Conservation (phyloP, 2,888 invertebrate species). For the Abrostola triplasia region DNA sequence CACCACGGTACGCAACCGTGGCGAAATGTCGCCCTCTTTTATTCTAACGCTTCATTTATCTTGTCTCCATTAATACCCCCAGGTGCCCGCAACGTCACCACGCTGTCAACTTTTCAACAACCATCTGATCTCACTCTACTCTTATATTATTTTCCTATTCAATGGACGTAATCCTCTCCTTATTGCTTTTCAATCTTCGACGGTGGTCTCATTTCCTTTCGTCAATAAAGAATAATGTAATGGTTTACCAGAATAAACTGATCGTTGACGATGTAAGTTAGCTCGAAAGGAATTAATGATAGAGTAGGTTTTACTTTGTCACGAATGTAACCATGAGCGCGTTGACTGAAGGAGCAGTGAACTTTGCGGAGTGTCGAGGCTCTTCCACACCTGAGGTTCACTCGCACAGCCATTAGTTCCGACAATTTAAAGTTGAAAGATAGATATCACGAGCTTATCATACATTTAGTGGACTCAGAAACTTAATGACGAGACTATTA, state of each 20-base stretch:
- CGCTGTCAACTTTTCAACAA: conserved; percentile 15
- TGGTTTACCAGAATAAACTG: conserved; percentile 66
- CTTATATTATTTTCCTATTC: conserved; percentile 37
- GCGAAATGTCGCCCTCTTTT: conserved; percentile 66
- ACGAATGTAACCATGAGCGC: conserved; percentile 56
- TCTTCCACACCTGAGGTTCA: conserved; percentile 83
- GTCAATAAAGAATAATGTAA: conserved; percentile 70
- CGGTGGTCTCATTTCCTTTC: conserved; percentile 70
- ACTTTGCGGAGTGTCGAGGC: conserved; percentile 80
- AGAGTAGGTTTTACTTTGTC: conserved; percentile 69
- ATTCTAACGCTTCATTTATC: conserved; percentile 59
- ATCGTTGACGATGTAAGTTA: conserved; percentile 47
- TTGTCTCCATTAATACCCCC: conserved; percentile 41
- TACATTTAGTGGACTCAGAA: conserved; percentile 57
- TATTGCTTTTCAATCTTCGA: conserved; percentile 60
- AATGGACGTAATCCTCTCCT: conserved; percentile 41
- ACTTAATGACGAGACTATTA: conserved; percentile 46
- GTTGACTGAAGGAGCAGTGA: conserved; percentile 81
- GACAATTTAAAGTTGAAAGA: conserved; percentile 76
- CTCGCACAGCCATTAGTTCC: conserved; percentile 82
- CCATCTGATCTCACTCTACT: conserved; percentile 26
- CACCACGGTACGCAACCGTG: conserved; percentile 64
- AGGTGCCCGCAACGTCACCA: neutral
- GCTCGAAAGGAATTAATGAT: conserved; percentile 52
- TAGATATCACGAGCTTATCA: conserved; percentile 75